Percentiles rank a stretch among this genome's conserved stretches.
Conservation (phyloP, 2,888 invertebrate genomes). For the Apodemia duryi region DNA sequence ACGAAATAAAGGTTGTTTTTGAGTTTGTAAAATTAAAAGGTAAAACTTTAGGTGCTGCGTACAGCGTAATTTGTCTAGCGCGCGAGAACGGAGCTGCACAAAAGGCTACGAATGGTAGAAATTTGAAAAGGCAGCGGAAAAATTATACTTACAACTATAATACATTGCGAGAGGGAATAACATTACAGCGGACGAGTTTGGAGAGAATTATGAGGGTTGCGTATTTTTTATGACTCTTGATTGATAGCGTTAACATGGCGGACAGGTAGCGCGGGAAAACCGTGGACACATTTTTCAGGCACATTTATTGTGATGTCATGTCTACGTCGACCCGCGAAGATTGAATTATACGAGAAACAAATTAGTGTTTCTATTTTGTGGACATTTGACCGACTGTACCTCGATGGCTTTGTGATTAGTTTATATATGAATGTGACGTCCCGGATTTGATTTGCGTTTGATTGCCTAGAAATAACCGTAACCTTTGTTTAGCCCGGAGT, state of each 20-base stretch:
- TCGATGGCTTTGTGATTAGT: too few relatives aligned
- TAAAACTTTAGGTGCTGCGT: background rate
- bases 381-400: background rate
- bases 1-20: background rate
- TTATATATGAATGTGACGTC: too few relatives aligned
- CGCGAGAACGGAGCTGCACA: conserved; percentile 19
- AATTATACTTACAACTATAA: conserved; percentile 27
- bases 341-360: background rate
- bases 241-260: conserved; percentile 22
- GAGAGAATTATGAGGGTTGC: conserved; percentile 20
- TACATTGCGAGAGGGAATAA: conserved; percentile 22
- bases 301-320: background rate
- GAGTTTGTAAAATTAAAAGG: background rate
- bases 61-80: conserved; percentile 23
- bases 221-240: conserved; percentile 23
- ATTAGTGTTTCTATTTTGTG: background rate
- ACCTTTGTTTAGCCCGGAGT: too few relatives aligned
- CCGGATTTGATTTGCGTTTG: too few relatives aligned
- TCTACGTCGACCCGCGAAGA: background rate
- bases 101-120: conserved; percentile 26
- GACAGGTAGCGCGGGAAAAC: background rate
- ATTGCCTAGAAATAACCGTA: too few relatives aligned
- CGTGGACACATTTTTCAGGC: conserved; percentile 7
- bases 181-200: conserved; percentile 19
- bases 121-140: conserved; percentile 30